phyloP scores from a whole-genome alignment of 2,888 invertebrate species.

The Mimumesa dahlbomi region DNA sequence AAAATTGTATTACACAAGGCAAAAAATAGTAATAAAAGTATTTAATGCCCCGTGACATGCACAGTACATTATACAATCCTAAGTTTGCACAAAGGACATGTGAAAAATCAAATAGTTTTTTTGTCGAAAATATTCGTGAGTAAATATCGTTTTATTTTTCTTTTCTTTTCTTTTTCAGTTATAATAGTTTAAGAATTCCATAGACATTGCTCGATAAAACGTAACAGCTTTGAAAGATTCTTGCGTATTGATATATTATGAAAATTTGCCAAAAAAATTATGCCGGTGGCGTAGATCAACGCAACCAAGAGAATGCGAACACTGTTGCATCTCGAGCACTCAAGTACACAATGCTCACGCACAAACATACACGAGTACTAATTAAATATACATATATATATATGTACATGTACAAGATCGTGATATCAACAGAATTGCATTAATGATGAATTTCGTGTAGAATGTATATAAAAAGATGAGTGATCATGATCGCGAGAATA shows the following conservation, averaged over 20 bases:
- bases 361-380: conserved; percentile 25
- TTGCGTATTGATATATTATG: neutral
- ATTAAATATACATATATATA: conserved; percentile 30
- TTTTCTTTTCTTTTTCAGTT: too few relatives aligned
- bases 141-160: too few relatives aligned
- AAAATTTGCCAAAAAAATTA: neutral
- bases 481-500: conserved; percentile 50
- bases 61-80: neutral
- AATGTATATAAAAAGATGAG: conserved; percentile 56
- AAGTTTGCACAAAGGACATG: neutral
- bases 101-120: too few relatives aligned
- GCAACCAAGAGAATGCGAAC: conserved; percentile 12
- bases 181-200: too few relatives aligned
- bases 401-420: conserved; percentile 15
- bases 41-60: neutral
- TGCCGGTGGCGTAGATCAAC: neutral
- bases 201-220: too few relatives aligned
- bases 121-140: too few relatives aligned
- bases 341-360: conserved; percentile 35
- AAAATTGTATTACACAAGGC: neutral
- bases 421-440: conserved; percentile 18
- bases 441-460: conserved; percentile 40
- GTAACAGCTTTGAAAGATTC: too few relatives aligned
- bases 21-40: neutral
- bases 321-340: conserved; percentile 20